A percentile compares a stretch with the other conserved stretches of the same genome.
Evolutionary conservation across 1,140 invertebrate species (phyloP).

Genomic region (Trissolcus basalis): DNA sequence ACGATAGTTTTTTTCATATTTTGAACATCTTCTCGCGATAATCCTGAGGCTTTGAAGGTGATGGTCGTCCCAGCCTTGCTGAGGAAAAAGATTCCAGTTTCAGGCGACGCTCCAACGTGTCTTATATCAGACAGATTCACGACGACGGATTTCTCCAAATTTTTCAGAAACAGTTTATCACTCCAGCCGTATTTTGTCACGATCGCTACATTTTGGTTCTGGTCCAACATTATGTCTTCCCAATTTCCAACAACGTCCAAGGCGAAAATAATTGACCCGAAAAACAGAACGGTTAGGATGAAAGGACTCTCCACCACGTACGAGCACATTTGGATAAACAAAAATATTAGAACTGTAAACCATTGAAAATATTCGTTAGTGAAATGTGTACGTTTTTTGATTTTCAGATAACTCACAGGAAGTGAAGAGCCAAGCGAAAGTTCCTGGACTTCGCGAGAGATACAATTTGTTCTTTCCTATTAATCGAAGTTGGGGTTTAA

Average conservation of each 20-base stretch:
- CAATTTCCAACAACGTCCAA: slow-evolving; percentile 62
- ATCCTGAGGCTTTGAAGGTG: slow-evolving; percentile 55
- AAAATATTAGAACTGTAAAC: slow-evolving; percentile 52
- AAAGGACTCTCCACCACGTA: slow-evolving; percentile 51
- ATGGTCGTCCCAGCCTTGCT: slow-evolving; percentile 49
- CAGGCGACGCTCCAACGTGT: slow-evolving; percentile 56
- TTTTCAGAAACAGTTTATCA: slow-evolving; percentile 55
- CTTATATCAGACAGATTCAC: slow-evolving; percentile 61
- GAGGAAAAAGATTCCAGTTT: slow-evolving; percentile 62
- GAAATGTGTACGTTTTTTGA: too few species aligned
- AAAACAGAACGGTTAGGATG: slow-evolving; percentile 41
- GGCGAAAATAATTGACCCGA: slow-evolving; percentile 60
- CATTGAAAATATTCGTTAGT: too few species aligned
- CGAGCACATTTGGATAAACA: slow-evolving; percentile 51
- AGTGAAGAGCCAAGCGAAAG: slow-evolving; percentile 51
- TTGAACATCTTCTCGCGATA: slow-evolving; percentile 55
- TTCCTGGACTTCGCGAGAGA: slow-evolving; percentile 59
- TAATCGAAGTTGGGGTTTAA: slow-evolving; percentile 55
- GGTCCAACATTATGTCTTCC: slow-evolving; percentile 63
- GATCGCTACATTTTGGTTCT: slow-evolving; percentile 52
- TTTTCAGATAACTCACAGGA: neutral
- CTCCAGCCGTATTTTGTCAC: slow-evolving; percentile 57
- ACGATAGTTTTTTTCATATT: slow-evolving; percentile 53
- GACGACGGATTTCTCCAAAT: slow-evolving; percentile 22
- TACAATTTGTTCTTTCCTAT: slow-evolving; percentile 61